A percentile compares a stretch with the other conserved stretches of the same genome.
phyloP scores from a whole-genome alignment of 2,888 invertebrate genomes.

The Prosapia bicincta region DNA sequence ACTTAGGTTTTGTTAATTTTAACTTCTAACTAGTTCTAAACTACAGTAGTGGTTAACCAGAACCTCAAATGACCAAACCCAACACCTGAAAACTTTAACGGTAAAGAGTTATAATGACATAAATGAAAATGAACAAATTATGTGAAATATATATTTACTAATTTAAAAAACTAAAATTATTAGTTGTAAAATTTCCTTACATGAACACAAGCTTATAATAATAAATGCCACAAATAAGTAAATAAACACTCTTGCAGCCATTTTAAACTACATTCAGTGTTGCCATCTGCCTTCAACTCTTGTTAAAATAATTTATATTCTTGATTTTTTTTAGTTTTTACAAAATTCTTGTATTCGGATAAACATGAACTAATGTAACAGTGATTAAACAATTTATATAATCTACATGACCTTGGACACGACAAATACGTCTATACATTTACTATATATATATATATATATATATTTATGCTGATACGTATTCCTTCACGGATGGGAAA shows the following conservation, averaged over 20 bases:
- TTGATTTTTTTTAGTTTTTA: too few species aligned
- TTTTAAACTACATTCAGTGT: background rate
- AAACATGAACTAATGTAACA: too few species aligned
- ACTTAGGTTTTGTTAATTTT: too few species aligned
- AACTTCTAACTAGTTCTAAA: background rate
- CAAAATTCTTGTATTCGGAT: too few species aligned
- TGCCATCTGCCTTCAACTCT: background rate
- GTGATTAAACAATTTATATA: too few species aligned
- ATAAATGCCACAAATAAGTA: background rate
- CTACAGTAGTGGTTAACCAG: background rate
- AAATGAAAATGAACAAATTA: background rate
- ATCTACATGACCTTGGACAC: too few species aligned
- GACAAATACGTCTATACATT: too few species aligned
- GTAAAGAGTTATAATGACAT: background rate
- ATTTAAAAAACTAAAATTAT: background rate
- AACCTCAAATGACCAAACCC: background rate
- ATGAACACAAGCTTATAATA: background rate
- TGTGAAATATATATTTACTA: background rate
- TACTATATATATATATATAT: too few species aligned
- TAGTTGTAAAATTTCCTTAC: background rate
- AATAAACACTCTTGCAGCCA: background rate
- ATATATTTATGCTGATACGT: too few species aligned
- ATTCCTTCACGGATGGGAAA: too few species aligned
- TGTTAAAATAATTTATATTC: too few species aligned
- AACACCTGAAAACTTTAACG: background rate